These are phyloP conservation scores for Lepidurus apus DNA, from an alignment of 1,140 invertebrate species.

Conservation along the genomic window DNA sequence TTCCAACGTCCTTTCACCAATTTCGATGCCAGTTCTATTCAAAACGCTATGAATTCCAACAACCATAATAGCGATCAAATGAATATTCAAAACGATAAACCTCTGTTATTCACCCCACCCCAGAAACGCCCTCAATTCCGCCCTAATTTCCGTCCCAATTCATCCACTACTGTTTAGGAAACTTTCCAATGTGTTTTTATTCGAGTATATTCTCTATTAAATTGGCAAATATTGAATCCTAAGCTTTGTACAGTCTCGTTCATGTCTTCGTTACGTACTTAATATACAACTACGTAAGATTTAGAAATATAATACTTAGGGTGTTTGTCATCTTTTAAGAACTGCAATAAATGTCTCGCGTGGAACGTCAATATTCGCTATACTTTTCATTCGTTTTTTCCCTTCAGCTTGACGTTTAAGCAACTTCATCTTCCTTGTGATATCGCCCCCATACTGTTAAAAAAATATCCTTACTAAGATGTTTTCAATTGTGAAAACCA, in stretches of 20 bases:
- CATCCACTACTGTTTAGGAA: not conserved
- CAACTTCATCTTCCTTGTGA: constrained; percentile 82
- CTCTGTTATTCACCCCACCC: not conserved
- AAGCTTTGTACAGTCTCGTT: not conserved
- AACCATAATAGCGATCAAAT: not conserved
- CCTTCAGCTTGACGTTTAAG: constrained; percentile 83
- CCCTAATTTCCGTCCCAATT: not conserved
- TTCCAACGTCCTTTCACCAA: constrained; percentile 7
- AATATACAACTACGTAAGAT: not conserved
- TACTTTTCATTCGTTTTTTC: constrained; percentile 83
- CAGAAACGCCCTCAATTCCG: not conserved
- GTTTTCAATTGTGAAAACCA: constrained; percentile 19
- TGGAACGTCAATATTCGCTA: constrained; percentile 85
- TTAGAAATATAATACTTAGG: not conserved
- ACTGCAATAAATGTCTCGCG: constrained; percentile 92
- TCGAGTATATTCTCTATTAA: not conserved
- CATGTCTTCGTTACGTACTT: not conserved
- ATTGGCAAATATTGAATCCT: not conserved
- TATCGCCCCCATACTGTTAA: constrained; percentile 85
- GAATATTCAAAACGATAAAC: not conserved
- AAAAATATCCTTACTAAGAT: constrained; percentile 39
- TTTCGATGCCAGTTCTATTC: not conserved
- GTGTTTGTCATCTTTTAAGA: constrained; percentile 62
- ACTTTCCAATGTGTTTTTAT: not conserved
- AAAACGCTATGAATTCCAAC: not conserved